Evolutionary conservation across 2,888 invertebrate species (phyloP).

Genomic region (Myathropa florea): DNA sequence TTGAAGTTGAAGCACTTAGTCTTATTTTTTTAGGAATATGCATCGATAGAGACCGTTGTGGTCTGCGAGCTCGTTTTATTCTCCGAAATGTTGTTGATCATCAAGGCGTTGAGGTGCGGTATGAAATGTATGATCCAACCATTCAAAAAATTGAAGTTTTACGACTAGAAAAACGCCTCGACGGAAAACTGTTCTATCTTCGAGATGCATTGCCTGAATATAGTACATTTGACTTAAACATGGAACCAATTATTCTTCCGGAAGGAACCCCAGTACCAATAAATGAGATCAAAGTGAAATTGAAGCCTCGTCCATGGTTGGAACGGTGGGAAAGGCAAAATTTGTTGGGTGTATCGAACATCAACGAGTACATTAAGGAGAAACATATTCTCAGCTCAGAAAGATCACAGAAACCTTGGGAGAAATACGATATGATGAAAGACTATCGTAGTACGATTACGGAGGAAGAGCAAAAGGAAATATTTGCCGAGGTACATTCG

Average conservation of each 20-base stretch:
- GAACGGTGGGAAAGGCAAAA: conserved; percentile 92
- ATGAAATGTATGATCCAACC: conserved; percentile 95
- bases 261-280: conserved; percentile 90
- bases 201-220: conserved; percentile 94
- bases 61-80: conserved; percentile 91
- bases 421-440: conserved; percentile 96
- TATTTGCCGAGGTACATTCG: conserved; percentile 91
- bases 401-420: conserved; percentile 88
- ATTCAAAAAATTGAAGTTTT: conserved; percentile 94
- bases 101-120: conserved; percentile 86
- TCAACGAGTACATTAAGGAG: conserved; percentile 83
- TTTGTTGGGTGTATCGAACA: conserved; percentile 87
- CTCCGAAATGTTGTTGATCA: conserved; percentile 96
- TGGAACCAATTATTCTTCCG: conserved; percentile 91
- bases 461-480: conserved; percentile 92
- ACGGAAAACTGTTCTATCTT: conserved; percentile 93
- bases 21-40: conserved; percentile 86
- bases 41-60: conserved; percentile 90
- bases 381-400: conserved; percentile 83
- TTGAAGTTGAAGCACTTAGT: neutral
- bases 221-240: conserved; percentile 94
- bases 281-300: conserved; percentile 87
- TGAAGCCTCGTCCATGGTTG: conserved; percentile 94
- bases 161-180: conserved; percentile 94
- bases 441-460: conserved; percentile 93